phyloP scores from a whole-genome alignment of 2,113 vertebrate species.

The Podilymbus podiceps region DNA sequence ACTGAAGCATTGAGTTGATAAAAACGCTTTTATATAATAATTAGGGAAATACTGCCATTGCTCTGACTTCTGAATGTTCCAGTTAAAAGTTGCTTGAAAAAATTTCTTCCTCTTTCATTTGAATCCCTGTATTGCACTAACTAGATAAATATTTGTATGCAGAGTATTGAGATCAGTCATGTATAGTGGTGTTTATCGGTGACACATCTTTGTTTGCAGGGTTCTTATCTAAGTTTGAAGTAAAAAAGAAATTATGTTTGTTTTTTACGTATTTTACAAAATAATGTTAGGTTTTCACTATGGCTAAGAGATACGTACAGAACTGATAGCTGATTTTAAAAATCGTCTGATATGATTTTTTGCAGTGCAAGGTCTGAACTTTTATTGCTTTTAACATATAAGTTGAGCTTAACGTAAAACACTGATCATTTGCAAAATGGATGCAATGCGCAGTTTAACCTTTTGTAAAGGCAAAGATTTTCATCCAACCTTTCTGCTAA shows the following conservation, averaged over 20 bases:
- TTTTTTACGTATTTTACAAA: neutral
- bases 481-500: neutral
- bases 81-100: neutral
- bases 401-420: neutral
- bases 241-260: neutral
- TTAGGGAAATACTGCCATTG: neutral
- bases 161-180: neutral
- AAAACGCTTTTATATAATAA: neutral
- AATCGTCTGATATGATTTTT: neutral
- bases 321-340: neutral
- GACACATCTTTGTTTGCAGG: neutral
- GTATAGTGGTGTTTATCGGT: neutral
- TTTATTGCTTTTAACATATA: neutral
- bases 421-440: neutral
- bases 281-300: neutral
- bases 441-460: neutral
- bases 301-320: neutral
- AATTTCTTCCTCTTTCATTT: neutral
- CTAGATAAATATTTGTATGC: neutral
- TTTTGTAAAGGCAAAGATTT: neutral
- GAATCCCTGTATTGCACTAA: neutral
- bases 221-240: neutral
- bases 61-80: neutral
- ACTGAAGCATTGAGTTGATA: neutral
- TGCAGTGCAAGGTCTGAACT: neutral